These are phyloP conservation scores for Dromococcyx pavoninus DNA, from an alignment of 2,797 vertebrate species.

Conservation along the genomic window DNA sequence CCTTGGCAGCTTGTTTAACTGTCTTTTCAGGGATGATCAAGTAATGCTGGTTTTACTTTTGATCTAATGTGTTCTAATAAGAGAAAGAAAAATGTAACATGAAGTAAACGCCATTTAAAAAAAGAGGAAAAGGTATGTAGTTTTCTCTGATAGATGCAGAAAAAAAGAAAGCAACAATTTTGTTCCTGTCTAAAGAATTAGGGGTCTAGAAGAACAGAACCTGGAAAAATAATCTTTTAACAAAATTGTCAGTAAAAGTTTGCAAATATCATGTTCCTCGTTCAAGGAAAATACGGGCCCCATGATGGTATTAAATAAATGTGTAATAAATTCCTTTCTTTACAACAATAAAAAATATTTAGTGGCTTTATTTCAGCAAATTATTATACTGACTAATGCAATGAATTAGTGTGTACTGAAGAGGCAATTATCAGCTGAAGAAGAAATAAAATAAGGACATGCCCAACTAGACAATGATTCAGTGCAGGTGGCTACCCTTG, in stretches of 20 bases:
- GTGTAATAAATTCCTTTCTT: background rate
- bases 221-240: background rate
- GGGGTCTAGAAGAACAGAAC: background rate
- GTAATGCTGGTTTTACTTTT: background rate
- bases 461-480: slow-evolving; percentile 33
- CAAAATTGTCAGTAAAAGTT: background rate
- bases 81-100: background rate
- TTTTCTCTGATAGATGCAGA: background rate
- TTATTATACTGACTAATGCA: background rate
- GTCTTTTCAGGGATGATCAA: background rate
- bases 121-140: accelerated
- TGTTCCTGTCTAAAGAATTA: background rate
- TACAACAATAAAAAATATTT: background rate
- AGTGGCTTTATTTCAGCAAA: background rate
- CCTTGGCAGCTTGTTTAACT: background rate
- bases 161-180: background rate
- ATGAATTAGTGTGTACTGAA: background rate
- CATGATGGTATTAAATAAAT: background rate
- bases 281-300: background rate
- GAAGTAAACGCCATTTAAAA: background rate
- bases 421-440: background rate
- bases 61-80: background rate
- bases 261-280: background rate
- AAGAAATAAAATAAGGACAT: background rate
- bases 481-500: slow-evolving; percentile 3